Conservation (phyloP, 2,888 invertebrate genomes). For the Caenorhabditis panamensis region DNA sequence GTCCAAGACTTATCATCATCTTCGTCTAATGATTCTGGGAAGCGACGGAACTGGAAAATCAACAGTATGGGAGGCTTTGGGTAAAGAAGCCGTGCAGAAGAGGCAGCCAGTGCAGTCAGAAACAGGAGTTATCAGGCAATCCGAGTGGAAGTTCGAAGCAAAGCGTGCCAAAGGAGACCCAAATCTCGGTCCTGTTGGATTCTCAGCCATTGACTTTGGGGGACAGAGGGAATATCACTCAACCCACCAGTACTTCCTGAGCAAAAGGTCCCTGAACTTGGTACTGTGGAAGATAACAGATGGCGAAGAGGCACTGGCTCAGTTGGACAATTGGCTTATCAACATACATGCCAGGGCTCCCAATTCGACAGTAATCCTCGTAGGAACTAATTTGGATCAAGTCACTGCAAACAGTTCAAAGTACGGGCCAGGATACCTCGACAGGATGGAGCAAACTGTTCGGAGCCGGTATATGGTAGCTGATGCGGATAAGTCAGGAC, state of each 20-base stretch:
- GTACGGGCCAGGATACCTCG: constrained; percentile 84
- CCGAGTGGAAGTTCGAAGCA: constrained; percentile 91
- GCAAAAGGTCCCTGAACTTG: constrained; percentile 93
- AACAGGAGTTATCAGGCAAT: constrained; percentile 89
- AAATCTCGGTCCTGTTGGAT: constrained; percentile 88
- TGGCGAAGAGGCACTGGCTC: constrained; percentile 91
- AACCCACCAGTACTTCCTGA: constrained; percentile 98
- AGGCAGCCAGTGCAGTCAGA: constrained; percentile 56
- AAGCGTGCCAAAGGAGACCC: constrained; percentile 80
- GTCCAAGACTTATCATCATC: constrained; percentile 92
- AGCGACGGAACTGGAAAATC: constrained; percentile 89
- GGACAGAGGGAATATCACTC: constrained; percentile 97
- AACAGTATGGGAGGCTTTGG: constrained; percentile 65
- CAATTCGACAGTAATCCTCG: constrained; percentile 95
- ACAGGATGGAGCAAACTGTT: constrained; percentile 87
- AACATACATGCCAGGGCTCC: constrained; percentile 95
- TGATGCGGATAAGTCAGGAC: constrained; percentile 90
- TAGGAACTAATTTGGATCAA: constrained; percentile 94
- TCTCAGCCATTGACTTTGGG: constrained; percentile 97
- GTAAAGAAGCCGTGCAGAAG: constrained; percentile 66
- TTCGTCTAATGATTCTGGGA: constrained; percentile 87
- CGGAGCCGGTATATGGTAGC: constrained; percentile 88
- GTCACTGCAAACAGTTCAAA: constrained; percentile 83
- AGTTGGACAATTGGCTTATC: constrained; percentile 95
- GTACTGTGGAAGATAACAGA: constrained; percentile 96